A percentile compares a stretch with the other conserved stretches of the same genome.
These are phyloP conservation scores for Trichopria drosophilae DNA, from an alignment of 2,888 invertebrate genomes.

Conservation along the genomic window DNA sequence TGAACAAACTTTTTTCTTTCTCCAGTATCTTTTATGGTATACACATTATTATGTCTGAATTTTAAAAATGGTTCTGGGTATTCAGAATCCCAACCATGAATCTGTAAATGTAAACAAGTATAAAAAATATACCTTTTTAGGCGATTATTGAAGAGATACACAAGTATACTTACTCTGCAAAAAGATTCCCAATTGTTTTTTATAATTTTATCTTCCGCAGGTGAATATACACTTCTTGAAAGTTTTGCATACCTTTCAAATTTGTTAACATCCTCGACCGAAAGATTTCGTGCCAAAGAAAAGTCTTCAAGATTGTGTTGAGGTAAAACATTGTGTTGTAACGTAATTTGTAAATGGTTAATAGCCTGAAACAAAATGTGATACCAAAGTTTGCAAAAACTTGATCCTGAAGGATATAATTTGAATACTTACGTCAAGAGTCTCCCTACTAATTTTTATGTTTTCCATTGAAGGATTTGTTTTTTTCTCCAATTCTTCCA, in stretches of 20 bases:
- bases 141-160: too few species aligned
- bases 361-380: slow-evolving; percentile 40
- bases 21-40: slow-evolving; percentile 30
- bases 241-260: slow-evolving; percentile 39
- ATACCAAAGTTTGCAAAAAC: too few species aligned
- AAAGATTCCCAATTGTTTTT: slow-evolving; percentile 45
- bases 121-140: too few species aligned
- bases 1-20: slow-evolving; percentile 48
- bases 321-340: slow-evolving; percentile 39
- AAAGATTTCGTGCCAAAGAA: slow-evolving; percentile 34
- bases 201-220: slow-evolving; percentile 42
- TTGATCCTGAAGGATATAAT: too few species aligned
- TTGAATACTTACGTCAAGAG: too few species aligned
- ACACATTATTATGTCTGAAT: slow-evolving; percentile 32
- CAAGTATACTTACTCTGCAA: slow-evolving; percentile 43
- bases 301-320: slow-evolving; percentile 44
- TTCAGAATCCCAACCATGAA: slow-evolving; percentile 41
- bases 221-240: slow-evolving; percentile 36
- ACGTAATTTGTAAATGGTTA: slow-evolving; percentile 29
- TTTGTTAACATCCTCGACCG: slow-evolving; percentile 22
- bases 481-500: too few species aligned
- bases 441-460: too few species aligned
- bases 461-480: too few species aligned
- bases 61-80: slow-evolving; percentile 41
- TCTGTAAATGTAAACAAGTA: slow-evolving; percentile 32